Base-by-base conservation (phyloP, 2,113 vertebrate genomes). In the Mesoclemmys tuberculata region DNA sequence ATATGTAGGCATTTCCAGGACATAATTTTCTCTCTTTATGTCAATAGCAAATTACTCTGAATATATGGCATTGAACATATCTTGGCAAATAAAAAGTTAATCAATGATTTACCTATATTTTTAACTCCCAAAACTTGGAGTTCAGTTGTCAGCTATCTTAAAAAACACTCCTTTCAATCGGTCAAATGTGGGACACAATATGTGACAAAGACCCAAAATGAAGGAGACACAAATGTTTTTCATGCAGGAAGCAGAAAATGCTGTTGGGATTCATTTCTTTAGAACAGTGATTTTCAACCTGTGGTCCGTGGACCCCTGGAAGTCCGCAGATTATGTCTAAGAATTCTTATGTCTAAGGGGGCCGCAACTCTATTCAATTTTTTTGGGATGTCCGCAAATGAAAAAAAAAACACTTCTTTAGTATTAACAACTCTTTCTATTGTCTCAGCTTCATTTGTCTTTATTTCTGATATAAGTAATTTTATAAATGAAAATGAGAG, bases 1-100 rank as follows among this genome's bases (percentile, higher is more conserved):
- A 82, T 22, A 49, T 14, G n/a, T 1, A 86, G 38, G 3, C 38
- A 89, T 91, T 82, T 58, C 56, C 29, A 96, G 94, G 89, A 52
- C 29, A 71, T 8, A n/a, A 87, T 84, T 90, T 87, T 87, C 78
- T 77, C 79, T 48, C 85, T 92, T 91, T 51, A 64, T 38, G 85
- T 54, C 82, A 79, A 91, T 74, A 88, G 52, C 87, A 96, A 93
- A 91, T 92, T 80, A 87, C 0, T 0, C 24, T 38, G 44, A 82
- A 56, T 16, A 75, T 90, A 48, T 96, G 80, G 82, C 87, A 89
- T 90, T 89, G 14, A 89, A 44, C 80, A 38, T 35, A 89, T 80
- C 80, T 79, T 35, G 87, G 85, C 92, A 55, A 84, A 93, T 18
- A 95, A 95, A 55, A 58, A 9, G 44, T 85, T 80, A 44, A 90